A percentile compares a stretch with the other conserved stretches of the same genome.
Conservation (phyloP, 2,797 vertebrate species). For the Protosalanx chinensis region DNA sequence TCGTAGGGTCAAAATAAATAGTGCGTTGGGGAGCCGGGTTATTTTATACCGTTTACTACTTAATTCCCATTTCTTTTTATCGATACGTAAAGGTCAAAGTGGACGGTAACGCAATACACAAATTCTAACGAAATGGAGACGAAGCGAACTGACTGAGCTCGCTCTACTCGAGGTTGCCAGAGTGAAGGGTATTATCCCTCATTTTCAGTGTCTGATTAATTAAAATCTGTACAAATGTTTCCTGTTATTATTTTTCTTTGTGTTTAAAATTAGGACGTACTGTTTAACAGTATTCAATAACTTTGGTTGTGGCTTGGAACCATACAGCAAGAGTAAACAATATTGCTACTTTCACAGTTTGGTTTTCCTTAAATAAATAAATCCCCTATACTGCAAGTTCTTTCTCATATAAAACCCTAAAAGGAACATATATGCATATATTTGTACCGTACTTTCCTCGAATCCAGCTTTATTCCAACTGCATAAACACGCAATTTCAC, state of each 20-base stretch:
- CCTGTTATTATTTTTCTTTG: background rate
- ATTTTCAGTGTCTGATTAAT: background rate
- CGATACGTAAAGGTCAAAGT: constrained; percentile 58
- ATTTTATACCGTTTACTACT: constrained; percentile 40
- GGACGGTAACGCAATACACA: constrained; percentile 45
- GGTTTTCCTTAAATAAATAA: background rate
- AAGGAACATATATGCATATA: background rate
- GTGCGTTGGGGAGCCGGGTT: constrained; percentile 1
- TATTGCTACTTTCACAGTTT: background rate
- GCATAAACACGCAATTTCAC: background rate
- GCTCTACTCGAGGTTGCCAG: constrained; percentile 46
- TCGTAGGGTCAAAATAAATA: background rate
- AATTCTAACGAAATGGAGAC: constrained; percentile 61
- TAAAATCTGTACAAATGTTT: background rate
- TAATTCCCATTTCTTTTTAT: constrained; percentile 53
- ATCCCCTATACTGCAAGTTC: background rate
- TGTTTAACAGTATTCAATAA: background rate
- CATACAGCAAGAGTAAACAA: background rate
- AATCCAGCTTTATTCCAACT: background rate
- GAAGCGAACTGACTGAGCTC: constrained; percentile 34
- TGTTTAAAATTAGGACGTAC: background rate
- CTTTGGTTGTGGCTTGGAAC: background rate
- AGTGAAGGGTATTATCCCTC: constrained; percentile 9
- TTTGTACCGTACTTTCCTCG: background rate
- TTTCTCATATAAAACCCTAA: background rate